Evolutionary conservation across 1,140 invertebrate genomes (phyloP), one percentile per base, ranked within the genome.

Genomic region (Drosophila albomicans): DNA sequence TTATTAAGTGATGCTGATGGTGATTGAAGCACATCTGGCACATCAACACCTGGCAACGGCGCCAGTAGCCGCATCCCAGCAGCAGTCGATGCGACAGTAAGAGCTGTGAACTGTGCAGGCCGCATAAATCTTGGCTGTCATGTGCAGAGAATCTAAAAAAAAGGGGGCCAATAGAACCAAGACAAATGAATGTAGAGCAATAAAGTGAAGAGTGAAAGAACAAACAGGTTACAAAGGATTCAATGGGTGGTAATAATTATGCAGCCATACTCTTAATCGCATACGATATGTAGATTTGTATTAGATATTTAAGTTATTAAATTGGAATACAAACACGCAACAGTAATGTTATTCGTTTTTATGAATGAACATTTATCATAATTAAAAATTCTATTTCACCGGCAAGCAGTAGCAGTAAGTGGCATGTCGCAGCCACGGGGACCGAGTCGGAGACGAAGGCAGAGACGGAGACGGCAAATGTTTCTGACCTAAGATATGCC

Each of bases 321-420:
- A 70, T 62, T 77, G 63, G 73, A 59, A 75, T 65, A 87, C 57
- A 76, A 82, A 65, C 84, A 87, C 84, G 84, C 84, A 87, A 89
- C 84, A 68, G 75, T 68, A 87, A 84, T 84, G 73, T 67, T 73
- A 84, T 87, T 78, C 70, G 64, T 58, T 84, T 84, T 89, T 88
- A 88, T 88, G 84, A 88, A 88, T 88, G 81, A 59, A 70, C 85
- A 88, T 88, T 88, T 88, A 88, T 88, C 84, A 88, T 88, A 88
- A 88, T 88, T 88, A 88, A 89, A 88, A 88, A 88, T 88, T 81
- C 84, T 75, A 61, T 74, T 49, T 58, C 25, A 43, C 57, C 58
- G 67, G 45, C 67, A 35, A 65, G 46, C 38, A 35, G 32, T 15
- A 54, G 49, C 25, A 25, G 49, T 11, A 54, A 54, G 48, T 25